Evolutionary conservation across 2,797 vertebrate species (phyloP), one percentile per base, ranked within the genome.

Genomic region (Chanos chanos): DNA sequence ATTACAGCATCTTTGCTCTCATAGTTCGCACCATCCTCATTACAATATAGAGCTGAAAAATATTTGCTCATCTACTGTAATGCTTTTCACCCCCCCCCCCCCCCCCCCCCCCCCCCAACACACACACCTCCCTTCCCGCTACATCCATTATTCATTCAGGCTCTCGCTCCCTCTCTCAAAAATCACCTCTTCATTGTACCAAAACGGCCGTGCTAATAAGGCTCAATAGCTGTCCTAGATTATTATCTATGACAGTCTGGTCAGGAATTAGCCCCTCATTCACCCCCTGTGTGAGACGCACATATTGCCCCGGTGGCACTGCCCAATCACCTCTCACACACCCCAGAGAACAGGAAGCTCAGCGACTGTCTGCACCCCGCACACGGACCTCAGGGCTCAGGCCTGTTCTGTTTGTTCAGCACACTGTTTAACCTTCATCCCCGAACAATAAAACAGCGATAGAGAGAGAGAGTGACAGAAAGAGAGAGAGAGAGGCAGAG

Each of bases 401-500:
- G 76, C 77, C 85, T 74, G 70, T 84, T 88, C 84, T 89, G 85
- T 89, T 84, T 86, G 87, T 86, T 87, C 86, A 89, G 84, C 83
- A 87, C 85, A 86, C 82, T 77, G 81, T 90, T 86, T 89, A 88
- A 89, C 89, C 88, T 90, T 89, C 86, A 89, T 87, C 85, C 83
- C 77, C 66, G 78, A 88, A 89, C 85, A 88, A 87, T 88, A 85
- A 87, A 89, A 87, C 77, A 85, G 85, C 81, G 85, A 79, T 78
- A 77, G 66, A 75, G 62, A 71, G 76, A 65, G 73, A 56, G 72
- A 70, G 79, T 13, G 56, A 51, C 45, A 37, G 68, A 39, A 52
- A 28, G 24, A 44, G 60, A 24, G 16, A 16, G 31, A 16, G 77
- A 73, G 76, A 62, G 72, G 64, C 57, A 66, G 78, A n/a, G 27